These are phyloP conservation scores for Montifringilla adamsi DNA, from an alignment of 2,113 vertebrate genomes.

Conservation along the genomic window DNA sequence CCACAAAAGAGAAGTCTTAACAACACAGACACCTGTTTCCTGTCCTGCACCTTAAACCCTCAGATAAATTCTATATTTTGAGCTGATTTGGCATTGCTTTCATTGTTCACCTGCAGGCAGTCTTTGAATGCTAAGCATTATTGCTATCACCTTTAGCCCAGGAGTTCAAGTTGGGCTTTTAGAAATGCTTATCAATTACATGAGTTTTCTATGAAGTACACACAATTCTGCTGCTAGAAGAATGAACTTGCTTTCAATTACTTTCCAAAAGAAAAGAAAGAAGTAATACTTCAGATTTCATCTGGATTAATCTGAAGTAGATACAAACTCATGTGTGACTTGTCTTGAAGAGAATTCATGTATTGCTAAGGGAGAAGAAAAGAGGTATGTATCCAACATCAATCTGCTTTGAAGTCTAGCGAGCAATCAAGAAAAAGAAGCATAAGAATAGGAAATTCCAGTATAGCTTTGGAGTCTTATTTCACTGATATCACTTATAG, in stretches of 20 bases:
- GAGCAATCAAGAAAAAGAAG: background rate
- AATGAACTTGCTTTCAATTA: conserved; percentile 4
- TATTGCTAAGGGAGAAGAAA: background rate
- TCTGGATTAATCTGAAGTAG: background rate
- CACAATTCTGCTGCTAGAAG: background rate
- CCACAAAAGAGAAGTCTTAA: background rate
- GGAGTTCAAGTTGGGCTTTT: background rate
- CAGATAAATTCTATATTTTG: background rate
- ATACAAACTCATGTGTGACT: background rate
- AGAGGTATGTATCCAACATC: background rate
- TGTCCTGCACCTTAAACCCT: background rate
- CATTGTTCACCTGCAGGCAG: background rate
- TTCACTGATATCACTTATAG: background rate
- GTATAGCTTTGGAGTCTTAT: background rate
- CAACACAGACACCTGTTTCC: background rate
- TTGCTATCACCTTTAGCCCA: background rate
- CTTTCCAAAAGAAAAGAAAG: background rate
- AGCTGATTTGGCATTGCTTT: background rate
- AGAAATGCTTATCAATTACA: background rate
- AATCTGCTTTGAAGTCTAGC: background rate
- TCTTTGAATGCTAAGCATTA: background rate
- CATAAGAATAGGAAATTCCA: background rate
- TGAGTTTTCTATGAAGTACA: background rate
- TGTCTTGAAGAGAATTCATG: background rate
- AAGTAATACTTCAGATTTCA: conserved; percentile 1